A percentile compares a stretch with the other conserved stretches of the same genome.
phyloP scores from a whole-genome alignment of 2,113 vertebrate species.

The Athene cunicularia region DNA sequence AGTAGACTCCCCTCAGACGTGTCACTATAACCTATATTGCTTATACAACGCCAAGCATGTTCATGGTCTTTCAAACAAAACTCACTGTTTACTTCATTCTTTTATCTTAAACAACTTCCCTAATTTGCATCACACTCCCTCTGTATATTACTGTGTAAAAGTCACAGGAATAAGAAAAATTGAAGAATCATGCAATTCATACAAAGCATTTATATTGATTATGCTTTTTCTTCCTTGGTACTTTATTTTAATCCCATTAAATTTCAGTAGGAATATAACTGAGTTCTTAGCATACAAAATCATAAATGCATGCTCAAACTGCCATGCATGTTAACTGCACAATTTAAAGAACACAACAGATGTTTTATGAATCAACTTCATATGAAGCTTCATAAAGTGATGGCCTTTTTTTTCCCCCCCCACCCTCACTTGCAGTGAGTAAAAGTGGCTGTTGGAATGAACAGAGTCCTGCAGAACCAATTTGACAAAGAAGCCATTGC shows the following conservation, averaged over 20 bases:
- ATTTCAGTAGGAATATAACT: slow-evolving; percentile 9
- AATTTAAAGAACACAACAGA: slow-evolving; percentile 28
- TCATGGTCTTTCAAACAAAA: neutral
- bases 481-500: neutral
- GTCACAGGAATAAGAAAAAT: neutral
- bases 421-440: neutral
- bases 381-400: neutral
- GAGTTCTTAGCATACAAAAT: slow-evolving; percentile 34
- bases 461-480: neutral
- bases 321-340: slow-evolving; percentile 35
- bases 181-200: slow-evolving; percentile 33
- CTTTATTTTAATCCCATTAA: slow-evolving; percentile 40
- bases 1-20: neutral
- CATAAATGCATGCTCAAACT: slow-evolving; percentile 34
- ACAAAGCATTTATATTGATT: slow-evolving; percentile 30
- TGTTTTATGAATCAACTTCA: neutral
- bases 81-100: neutral
- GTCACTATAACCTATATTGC: neutral
- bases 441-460: neutral
- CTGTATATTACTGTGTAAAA: neutral
- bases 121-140: neutral
- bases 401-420: neutral
- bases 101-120: neutral
- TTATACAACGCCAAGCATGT: neutral
- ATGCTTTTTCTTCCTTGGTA: slow-evolving; percentile 25